Conservation (phyloP, 1,140 invertebrate genomes). For the Batillaria attramentaria region DNA sequence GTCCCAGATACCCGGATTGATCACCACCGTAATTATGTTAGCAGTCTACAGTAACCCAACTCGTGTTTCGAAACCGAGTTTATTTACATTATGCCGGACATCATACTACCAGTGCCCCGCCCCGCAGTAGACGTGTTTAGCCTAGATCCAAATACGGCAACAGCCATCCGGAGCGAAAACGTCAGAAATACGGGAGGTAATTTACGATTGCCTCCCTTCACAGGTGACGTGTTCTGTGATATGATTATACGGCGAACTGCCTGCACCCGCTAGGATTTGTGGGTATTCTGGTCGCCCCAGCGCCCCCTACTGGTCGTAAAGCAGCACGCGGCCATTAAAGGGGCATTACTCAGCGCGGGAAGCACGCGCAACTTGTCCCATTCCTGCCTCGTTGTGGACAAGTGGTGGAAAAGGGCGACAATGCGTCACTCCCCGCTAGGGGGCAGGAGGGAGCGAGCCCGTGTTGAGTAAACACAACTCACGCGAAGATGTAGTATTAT, state of each 20-base stretch:
- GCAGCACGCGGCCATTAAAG: constrained; percentile 18
- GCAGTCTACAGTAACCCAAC: no score
- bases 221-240: constrained; percentile 13
- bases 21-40: no score
- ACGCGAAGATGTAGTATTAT: no score
- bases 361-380: constrained; percentile 24
- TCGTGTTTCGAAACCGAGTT: background rate
- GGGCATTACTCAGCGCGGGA: constrained; percentile 3
- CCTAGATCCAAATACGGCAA: background rate
- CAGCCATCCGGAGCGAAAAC: background rate
- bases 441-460: no score
- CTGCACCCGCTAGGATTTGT: constrained; percentile 18
- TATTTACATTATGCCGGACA: background rate
- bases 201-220: constrained; percentile 20
- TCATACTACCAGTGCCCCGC: background rate
- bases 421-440: no score
- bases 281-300: background rate
- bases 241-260: constrained; percentile 14
- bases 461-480: no score
- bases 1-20: no score
- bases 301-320: constrained; percentile 11
- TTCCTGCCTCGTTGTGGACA: background rate
- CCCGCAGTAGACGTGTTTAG: no score
- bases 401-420: background rate
- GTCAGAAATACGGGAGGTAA: constrained; percentile 1